These are phyloP conservation scores for Podarcis lilfordi DNA, from an alignment of 2,797 vertebrate genomes.

Conservation along the genomic window DNA sequence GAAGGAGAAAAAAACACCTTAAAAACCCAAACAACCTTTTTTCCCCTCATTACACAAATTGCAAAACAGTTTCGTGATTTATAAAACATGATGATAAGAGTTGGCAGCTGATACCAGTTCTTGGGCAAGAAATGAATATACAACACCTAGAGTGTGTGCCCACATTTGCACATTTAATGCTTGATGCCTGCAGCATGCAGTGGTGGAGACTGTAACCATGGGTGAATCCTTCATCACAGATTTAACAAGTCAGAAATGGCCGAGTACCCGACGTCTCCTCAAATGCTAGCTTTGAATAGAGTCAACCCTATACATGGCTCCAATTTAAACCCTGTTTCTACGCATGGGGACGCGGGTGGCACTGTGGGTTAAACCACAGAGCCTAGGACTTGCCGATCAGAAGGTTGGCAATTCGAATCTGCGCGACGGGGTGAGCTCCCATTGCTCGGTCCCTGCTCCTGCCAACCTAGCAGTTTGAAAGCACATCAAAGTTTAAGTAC, in stretches of 20 bases:
- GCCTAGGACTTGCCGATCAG: too few species aligned
- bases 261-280: too few species aligned
- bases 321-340: too few species aligned
- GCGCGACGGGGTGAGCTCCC: too few species aligned
- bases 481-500: too few species aligned
- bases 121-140: neutral
- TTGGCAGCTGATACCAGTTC: neutral
- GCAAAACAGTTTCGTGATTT: neutral
- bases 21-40: neutral
- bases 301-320: too few species aligned
- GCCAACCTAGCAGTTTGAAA: too few species aligned
- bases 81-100: constrained; percentile 33
- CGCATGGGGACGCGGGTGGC: too few species aligned
- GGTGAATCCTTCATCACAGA: neutral
- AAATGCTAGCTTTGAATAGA: too few species aligned
- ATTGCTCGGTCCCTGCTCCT: too few species aligned
- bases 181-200: neutral
- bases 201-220: neutral
- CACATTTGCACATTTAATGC: neutral
- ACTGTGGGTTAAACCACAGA: too few species aligned
- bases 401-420: too few species aligned
- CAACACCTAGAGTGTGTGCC: neutral
- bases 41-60: neutral
- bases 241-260: neutral
- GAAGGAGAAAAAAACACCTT: neutral